Base-by-base conservation (phyloP, 2,888 invertebrate genomes). In the Drosophila seclusa region DNA sequence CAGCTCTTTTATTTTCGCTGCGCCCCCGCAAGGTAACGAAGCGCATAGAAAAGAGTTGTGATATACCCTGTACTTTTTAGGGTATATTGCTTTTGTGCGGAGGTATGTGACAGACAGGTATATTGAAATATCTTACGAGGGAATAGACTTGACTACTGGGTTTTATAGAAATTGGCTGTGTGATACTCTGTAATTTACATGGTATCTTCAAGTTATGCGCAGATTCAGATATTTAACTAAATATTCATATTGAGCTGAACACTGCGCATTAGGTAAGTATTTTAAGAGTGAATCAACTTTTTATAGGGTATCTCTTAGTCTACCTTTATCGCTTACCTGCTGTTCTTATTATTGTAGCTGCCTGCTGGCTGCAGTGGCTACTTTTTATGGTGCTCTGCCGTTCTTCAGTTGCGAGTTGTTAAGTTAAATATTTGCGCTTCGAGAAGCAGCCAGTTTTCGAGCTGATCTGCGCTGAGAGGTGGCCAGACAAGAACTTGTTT, bases 351-450 rank as follows among this genome's bases (percentile, higher is more conserved):
- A 36, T 45, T 67, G 60, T 18, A 16, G 45, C 45, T 24, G 45
- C 24, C 45, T 24, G 45, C 24, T 24, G 45, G 45, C 45, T 66
- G 45, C 29, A 50, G 63, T 55, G 73, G 75, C 77, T 76, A 80
- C 73, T 84, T 73, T 71, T 81, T 79, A 73, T 80, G 85, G 73
- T 71, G 60, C 36, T 73, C 74, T 71, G 54, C 42, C 68, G 72
- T 68, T 78, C 66, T 75, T 76, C 71, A 71, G 80, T 80, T 82
- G 77, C 81, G 68, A 87, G 81, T 83, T 87, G 90, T 89, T 82
- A 90, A 88, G 75, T 86, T 80, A 89, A 90, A 90, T 90, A 90
- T 89, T 90, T 88, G 87, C 79, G 65, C 68, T 71, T 83, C 68
- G 24, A 18, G 27, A 27, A 58, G 61, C 63, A 67, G 80, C 72